Evolutionary conservation across 1,140 invertebrate genomes (phyloP).

Genomic region (Cyclina sinensis): DNA sequence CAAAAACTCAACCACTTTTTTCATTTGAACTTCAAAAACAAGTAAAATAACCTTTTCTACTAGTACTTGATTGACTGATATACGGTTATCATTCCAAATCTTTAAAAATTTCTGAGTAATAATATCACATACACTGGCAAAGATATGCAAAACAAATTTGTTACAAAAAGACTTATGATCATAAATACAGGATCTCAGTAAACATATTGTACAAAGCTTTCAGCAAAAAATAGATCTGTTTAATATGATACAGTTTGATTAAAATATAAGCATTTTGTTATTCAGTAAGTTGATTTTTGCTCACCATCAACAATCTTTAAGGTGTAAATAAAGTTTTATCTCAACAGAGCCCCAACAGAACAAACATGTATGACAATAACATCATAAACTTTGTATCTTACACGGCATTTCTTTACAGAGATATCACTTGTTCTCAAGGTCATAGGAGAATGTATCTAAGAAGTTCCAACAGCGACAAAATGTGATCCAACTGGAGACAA

Average conservation of each 20-base stretch:
- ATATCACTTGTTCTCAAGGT: too few relatives aligned
- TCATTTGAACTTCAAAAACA: too few relatives aligned
- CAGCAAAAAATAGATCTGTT: not conserved
- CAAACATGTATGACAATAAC: not conserved
- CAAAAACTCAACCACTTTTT: too few relatives aligned
- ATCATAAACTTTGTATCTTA: too few relatives aligned
- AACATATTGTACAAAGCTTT: not conserved
- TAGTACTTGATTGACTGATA: too few relatives aligned
- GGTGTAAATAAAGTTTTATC: not conserved
- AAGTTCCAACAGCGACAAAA: too few relatives aligned
- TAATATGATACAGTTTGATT: not conserved
- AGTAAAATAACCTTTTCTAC: too few relatives aligned
- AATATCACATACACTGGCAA: conserved; percentile 16
- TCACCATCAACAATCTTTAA: not conserved
- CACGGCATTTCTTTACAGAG: too few relatives aligned
- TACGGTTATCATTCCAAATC: not conserved
- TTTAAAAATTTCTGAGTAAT: not conserved
- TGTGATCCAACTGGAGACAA: too few relatives aligned
- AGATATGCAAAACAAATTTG: conserved; percentile 10
- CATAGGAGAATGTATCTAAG: too few relatives aligned
- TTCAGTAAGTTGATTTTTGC: not conserved
- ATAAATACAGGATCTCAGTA: not conserved
- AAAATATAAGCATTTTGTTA: not conserved
- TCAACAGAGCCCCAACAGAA: conserved; percentile 55
- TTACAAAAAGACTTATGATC: not conserved